Conservation (phyloP, 2,797 vertebrate species). For the Vireo griseus region DNA sequence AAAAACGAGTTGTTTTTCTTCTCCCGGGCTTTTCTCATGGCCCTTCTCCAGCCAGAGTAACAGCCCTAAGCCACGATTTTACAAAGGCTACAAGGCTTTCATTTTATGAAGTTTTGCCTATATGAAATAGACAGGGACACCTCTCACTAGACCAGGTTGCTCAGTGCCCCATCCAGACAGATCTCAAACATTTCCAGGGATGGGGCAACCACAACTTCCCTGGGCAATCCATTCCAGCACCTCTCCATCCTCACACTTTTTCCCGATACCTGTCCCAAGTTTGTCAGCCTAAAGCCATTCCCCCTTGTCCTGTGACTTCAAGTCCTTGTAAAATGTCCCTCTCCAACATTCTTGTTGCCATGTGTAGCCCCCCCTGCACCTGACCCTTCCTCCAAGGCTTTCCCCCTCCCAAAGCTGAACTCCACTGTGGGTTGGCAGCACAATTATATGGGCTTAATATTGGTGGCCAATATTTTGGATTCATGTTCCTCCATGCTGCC, state of each 20-base stretch:
- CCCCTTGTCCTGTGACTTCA: too few relatives aligned
- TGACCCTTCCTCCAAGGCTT: background rate
- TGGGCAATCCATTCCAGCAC: background rate
- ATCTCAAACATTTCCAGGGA: background rate
- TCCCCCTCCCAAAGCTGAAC: fast-evolving
- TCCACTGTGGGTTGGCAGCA: background rate
- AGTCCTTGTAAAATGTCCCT: background rate
- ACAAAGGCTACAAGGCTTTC: too few relatives aligned
- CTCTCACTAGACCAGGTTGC: background rate
- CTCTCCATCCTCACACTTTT: background rate
- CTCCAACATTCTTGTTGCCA: background rate
- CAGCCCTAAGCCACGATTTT: too few relatives aligned
- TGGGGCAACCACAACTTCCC: background rate
- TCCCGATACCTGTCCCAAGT: too few relatives aligned
- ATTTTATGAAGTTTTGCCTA: too few relatives aligned
- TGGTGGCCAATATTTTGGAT: background rate
- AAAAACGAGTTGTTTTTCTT: too few relatives aligned
- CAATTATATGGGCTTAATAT: background rate
- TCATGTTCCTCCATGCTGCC: background rate
- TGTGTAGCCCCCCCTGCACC: background rate
- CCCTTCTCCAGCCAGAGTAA: too few relatives aligned
- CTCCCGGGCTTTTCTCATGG: too few relatives aligned
- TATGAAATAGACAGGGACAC: background rate
- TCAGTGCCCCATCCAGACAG: background rate
- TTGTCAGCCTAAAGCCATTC: background rate